Evolutionary conservation across 2,113 vertebrate species (phyloP), one percentile per base, ranked within the genome.

Genomic region (Tragelaphus buxtoni): DNA sequence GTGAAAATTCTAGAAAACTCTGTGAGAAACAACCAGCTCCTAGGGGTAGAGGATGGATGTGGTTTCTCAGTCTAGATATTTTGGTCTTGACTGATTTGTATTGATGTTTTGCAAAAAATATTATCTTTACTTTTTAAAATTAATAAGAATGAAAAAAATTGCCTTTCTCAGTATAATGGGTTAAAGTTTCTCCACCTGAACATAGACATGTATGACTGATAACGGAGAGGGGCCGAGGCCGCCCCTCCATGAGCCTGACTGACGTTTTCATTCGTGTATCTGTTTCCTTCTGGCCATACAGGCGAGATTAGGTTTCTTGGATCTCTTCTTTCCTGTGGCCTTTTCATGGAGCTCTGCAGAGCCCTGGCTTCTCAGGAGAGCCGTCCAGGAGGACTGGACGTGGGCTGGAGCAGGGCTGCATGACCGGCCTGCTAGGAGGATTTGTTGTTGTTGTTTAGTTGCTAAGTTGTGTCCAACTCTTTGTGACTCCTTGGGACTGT

Each of bases 71-170:
- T 55, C 28, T 65, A 39, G 11, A 1, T 35, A 51, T 24, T 63
- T 89, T 4, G 8, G 28, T 65, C 56, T 94, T 53, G 32, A 80
- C 56, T 47, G 80, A 35, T 76, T 69, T 88, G 14, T 63, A 56
- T 13, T 7, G 30, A 24, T 76, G 12, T 32, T 79, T 86, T 84
- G 18, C 45, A 83, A 90, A 90, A 30, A 42, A 28, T 92, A 35
- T 63, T 83, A 85, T 45, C 49, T 83, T 82, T 74, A 17, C 45
- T 83, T 85, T 49, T 49, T 42, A 87, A 72, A 92, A 82, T 9
- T 5, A 87, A 47, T 20, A 47, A 77, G 12, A 45, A 12, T 45
- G 20, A 2, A 53, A 39, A 61, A 45, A 76, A 61, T 96, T 86
- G 30, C 32, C 30, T 79, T 83, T 90, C 61, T 94, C 8, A 5